Evolutionary conservation across 35 echinoderm and acorn worm species (phyloP).

Genomic region (Ophiothrix spiculata): DNA sequence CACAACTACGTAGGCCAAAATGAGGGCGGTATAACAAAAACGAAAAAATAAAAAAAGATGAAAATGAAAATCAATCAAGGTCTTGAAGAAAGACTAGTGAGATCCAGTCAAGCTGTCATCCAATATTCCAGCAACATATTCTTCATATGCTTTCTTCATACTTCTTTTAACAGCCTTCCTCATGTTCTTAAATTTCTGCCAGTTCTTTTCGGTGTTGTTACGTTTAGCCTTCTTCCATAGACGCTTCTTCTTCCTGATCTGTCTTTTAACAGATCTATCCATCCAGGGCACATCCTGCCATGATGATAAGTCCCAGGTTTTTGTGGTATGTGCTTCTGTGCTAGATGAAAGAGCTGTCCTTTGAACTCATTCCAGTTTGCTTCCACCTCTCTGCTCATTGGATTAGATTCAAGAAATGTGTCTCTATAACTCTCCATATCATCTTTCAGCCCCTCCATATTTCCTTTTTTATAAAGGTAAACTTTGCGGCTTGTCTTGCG

Average conservation of each 20-base stretch:
- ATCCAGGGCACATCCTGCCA: conserved; percentile 40
- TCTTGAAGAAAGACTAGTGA: too few relatives aligned
- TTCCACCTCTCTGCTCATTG: background rate
- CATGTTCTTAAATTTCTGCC: conserved; percentile 28
- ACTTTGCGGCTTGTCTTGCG: conserved; percentile 14
- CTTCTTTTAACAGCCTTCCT: conserved; percentile 4
- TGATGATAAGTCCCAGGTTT: conserved; percentile 19
- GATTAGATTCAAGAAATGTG: background rate
- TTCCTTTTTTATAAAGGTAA: conserved; percentile 13
- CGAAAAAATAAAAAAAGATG: too few relatives aligned
- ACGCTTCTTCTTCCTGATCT: conserved; percentile 26
- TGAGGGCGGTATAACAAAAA: too few relatives aligned
- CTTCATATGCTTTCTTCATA: conserved; percentile 13
- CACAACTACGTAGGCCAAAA: too few relatives aligned
- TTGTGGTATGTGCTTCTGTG: conserved; percentile 6
- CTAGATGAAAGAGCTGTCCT: background rate
- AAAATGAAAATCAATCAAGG: too few relatives aligned
- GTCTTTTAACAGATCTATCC: conserved; percentile 13
- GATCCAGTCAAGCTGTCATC: background rate
- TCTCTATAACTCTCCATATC: conserved; percentile 22
- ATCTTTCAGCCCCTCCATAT: conserved; percentile 20
- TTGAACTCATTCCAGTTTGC: conserved; percentile 19
- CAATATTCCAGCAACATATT: background rate
- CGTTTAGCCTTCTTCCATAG: conserved; percentile 21
- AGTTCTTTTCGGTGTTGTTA: conserved; percentile 26